phyloP scores from a whole-genome alignment of 2,888 invertebrate genomes.

The Marasmarcha lunaedactyla region DNA sequence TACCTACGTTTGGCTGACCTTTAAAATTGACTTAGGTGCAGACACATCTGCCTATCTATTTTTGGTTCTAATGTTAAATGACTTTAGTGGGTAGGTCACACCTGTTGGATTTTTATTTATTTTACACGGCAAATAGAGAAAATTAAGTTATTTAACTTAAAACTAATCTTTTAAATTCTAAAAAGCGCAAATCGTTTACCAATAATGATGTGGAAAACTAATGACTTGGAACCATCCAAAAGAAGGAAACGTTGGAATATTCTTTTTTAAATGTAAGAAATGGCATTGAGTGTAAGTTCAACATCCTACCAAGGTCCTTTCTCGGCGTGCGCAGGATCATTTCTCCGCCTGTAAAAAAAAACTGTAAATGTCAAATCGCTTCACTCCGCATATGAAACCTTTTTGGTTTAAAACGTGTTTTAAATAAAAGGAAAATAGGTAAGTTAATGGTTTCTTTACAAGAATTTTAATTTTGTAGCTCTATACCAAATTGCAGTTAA shows the following conservation, averaged over 20 bases:
- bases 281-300: conserved; percentile 35
- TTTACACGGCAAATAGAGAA: too few relatives aligned
- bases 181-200: too few relatives aligned
- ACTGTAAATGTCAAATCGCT: conserved; percentile 27
- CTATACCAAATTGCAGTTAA: too few relatives aligned
- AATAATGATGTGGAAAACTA: too few relatives aligned
- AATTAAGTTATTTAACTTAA: too few relatives aligned
- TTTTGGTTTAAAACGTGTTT: conserved; percentile 1
- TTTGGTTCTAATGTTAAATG: conserved; percentile 29
- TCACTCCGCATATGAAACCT: conserved; percentile 2
- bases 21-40: conserved; percentile 24
- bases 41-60: conserved; percentile 36
- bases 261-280: conserved; percentile 26
- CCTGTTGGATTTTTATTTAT: conserved; percentile 8
- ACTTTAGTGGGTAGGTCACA: conserved; percentile 20
- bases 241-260: conserved; percentile 1
- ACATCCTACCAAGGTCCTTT: conserved; percentile 54
- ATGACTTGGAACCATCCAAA: too few relatives aligned
- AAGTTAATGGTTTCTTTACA: too few relatives aligned
- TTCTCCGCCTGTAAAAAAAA: conserved; percentile 42
- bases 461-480: too few relatives aligned
- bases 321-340: conserved; percentile 40
- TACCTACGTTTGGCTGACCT: conserved; percentile 30
- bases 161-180: too few relatives aligned
- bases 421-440: not conserved